Conservation (phyloP, 1,140 invertebrate genomes). For the Teleogryllus occipitalis region DNA sequence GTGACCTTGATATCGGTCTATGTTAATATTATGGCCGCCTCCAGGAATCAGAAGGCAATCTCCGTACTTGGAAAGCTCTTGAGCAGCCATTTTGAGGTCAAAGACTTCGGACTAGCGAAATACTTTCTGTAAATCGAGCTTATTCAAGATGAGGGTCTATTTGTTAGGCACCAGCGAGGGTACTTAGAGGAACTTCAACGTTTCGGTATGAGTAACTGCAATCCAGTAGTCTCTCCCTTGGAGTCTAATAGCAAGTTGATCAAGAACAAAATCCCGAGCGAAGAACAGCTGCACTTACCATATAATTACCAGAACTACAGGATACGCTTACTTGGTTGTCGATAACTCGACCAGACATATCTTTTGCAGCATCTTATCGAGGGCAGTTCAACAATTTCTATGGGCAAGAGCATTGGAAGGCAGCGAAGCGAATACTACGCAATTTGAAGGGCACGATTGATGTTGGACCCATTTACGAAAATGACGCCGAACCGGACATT, state of each 20-base stretch:
- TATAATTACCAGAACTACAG: conserved; percentile 32
- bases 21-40: conserved; percentile 34
- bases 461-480: conserved; percentile 25
- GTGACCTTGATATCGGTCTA: conserved; percentile 33
- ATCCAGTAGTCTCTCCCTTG: conserved; percentile 27
- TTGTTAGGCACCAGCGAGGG: conserved; percentile 23
- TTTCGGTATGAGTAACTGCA: conserved; percentile 31
- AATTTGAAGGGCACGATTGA: conserved; percentile 36
- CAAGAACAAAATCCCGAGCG: conserved; percentile 17
- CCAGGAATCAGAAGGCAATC: conserved; percentile 24
- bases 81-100: conserved; percentile 25
- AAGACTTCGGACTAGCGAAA: conserved; percentile 25
- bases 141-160: conserved; percentile 21
- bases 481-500: conserved; percentile 19
- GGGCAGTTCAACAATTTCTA: conserved; percentile 38
- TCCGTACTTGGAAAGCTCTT: conserved; percentile 25
- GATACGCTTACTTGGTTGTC: conserved; percentile 38
- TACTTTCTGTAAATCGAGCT: conserved; percentile 26
- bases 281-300: conserved; percentile 21
- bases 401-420: conserved; percentile 33
- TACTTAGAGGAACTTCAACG: conserved; percentile 27
- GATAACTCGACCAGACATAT: conserved; percentile 39
- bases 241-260: conserved; percentile 25
- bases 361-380: conserved; percentile 36
- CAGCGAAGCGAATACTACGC: conserved; percentile 36